A percentile compares a stretch with the other conserved stretches of the same genome.
These are phyloP conservation scores for Galbula dea DNA, from an alignment of 2,113 vertebrate genomes.

Conservation along the genomic window DNA sequence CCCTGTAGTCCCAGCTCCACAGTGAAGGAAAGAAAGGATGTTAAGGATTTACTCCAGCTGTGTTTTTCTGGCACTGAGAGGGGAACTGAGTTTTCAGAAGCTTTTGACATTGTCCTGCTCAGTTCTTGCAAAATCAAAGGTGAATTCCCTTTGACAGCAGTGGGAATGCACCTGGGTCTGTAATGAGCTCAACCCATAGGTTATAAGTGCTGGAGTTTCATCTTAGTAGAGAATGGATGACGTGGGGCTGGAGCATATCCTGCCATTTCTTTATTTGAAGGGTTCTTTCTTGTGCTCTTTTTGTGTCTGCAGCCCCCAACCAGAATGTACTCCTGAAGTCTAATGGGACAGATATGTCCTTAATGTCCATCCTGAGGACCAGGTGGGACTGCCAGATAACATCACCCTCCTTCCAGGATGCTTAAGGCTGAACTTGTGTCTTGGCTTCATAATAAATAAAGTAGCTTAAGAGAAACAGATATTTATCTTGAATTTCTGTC, in stretches of 20 bases:
- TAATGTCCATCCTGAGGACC: neutral
- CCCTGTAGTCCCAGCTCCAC: neutral
- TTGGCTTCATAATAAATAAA: neutral
- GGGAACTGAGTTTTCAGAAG: neutral
- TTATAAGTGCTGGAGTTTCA: neutral
- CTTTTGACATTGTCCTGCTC: neutral
- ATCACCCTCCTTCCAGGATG: neutral
- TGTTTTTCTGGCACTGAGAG: neutral
- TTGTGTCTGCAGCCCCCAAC: neutral
- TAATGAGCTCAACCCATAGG: neutral
- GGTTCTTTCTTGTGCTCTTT: neutral
- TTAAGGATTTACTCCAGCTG: neutral
- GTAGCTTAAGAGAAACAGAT: neutral
- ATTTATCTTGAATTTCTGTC: conserved; percentile 13
- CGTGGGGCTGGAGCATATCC: fast-evolving
- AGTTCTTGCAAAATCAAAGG: neutral
- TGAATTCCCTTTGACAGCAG: neutral
- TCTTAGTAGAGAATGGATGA: neutral
- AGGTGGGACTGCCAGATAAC: neutral
- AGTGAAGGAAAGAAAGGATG: neutral
- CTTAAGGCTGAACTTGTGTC: neutral
- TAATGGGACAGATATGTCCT: neutral
- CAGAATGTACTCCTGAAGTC: neutral
- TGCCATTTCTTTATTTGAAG: neutral
- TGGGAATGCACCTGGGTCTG: neutral